A percentile compares a stretch with the other conserved stretches of the same genome.
These are phyloP conservation scores for Nannoperca australis DNA, from an alignment of 2,797 vertebrate species.

Conservation along the genomic window DNA sequence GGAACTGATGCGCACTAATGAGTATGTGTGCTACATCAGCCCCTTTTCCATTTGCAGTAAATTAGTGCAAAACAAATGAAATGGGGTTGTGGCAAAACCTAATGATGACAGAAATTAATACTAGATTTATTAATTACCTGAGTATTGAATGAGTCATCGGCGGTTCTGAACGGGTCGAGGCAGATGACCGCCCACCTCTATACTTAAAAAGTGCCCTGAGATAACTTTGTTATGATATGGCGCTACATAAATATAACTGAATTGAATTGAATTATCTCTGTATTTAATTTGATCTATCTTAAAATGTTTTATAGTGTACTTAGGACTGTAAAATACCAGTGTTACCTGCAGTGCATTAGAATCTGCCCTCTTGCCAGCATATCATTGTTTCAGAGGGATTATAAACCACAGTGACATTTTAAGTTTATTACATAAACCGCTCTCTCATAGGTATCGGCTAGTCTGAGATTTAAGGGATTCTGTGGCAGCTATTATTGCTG, in stretches of 20 bases:
- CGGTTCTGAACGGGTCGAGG: too few species aligned
- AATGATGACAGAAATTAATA: conserved; percentile 21
- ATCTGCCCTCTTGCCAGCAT: neutral
- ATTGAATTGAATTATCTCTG: neutral
- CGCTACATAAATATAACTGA: too few species aligned
- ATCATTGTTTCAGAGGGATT: conserved; percentile 36
- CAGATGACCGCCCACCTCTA: too few species aligned
- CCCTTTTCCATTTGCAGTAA: conserved; percentile 39
- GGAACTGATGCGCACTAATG: conserved; percentile 27
- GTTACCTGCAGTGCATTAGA: conserved; percentile 10
- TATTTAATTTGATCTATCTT: neutral
- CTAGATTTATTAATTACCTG: neutral
- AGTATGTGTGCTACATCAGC: conserved; percentile 11
- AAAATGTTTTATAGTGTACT: conserved; percentile 8
- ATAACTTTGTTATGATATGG: too few species aligned
- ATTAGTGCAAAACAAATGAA: conserved; percentile 16
- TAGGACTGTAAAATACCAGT: neutral
- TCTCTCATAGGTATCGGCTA: conserved; percentile 6
- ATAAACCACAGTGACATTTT: conserved; percentile 45
- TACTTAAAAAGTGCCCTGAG: too few species aligned
- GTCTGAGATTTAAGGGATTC: conserved; percentile 49
- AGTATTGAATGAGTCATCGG: neutral
- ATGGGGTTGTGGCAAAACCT: conserved; percentile 3
- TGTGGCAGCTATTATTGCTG: conserved; percentile 30
- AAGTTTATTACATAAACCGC: conserved; percentile 34